Evolutionary conservation across 2,113 vertebrate genomes (phyloP), one percentile per base, ranked within the genome.

Genomic region (Prunella himalayana): DNA sequence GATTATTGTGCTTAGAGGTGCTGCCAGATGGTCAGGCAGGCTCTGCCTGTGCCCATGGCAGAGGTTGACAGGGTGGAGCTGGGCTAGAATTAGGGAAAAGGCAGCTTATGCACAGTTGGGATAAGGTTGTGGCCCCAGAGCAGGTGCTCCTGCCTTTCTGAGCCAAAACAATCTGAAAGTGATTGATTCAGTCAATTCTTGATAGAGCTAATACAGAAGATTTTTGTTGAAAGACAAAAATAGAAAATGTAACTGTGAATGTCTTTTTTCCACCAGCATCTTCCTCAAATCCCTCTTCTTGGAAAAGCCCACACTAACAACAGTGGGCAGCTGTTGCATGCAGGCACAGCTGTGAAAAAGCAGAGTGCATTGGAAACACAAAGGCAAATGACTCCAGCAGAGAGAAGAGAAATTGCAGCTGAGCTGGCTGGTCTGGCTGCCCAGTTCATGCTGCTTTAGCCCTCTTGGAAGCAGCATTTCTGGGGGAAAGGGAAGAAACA

Each of bases 1-100:
- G 96, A 96, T 97, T 97, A 95, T 61, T 82, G 93, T 1, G 39
- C 92, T 95, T 78, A 82, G 73, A 27, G 42, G 30, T 63, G 90
- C 90, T 57, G 49, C 93, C 95, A 97, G 94, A 96, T 96, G 96
- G 96, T 35, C 41, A 3, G 4, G 37, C 83, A 49, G 59, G 82
- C 82, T 72, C 82, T 35, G 79, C 4, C 79, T 16, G 28, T 31
- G 82, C 14, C 82, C 71, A 15, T 51, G 92, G 15, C 94, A 91
- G 66, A 59, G 39, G 37, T 9, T 37, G 37, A 37, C 37, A 37
- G 37, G 37, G 51, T 42, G 47, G 50, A 7, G 73, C 50, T 69
- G 27, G 6, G 31, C 33, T 27, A 4, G 47, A 88, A 83, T 95
- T 60, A 86, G 41, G 76, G 80, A 53, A 63, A 71, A 92, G 72